These are phyloP conservation scores for Caradrina clavipalpis DNA, from an alignment of 2,888 invertebrate genomes.

Conservation along the genomic window DNA sequence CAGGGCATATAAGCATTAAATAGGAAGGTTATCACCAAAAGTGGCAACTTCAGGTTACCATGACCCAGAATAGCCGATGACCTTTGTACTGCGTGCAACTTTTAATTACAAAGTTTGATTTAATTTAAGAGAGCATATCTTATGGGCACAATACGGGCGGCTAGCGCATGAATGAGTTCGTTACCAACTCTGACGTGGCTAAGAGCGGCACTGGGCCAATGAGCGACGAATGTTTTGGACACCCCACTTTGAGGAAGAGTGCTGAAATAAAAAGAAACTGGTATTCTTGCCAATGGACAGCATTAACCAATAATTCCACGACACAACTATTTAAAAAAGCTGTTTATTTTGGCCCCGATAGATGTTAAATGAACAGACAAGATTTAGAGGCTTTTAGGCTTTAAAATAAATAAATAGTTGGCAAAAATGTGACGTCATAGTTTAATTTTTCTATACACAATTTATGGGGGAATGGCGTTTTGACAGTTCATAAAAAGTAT, in stretches of 20 bases:
- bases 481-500: no score
- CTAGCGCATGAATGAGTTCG: slow-evolving; percentile 73
- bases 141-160: slow-evolving; percentile 68
- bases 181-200: slow-evolving; percentile 64
- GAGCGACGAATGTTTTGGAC: slow-evolving; percentile 42
- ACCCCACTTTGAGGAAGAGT: slow-evolving; percentile 3
- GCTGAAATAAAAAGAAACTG: no score
- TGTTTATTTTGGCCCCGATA: no score
- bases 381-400: no score
- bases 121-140: slow-evolving; percentile 78
- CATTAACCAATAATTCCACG: no score
- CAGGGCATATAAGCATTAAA: not conserved
- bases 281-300: no score
- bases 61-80: slow-evolving; percentile 3
- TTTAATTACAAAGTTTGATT: slow-evolving; percentile 81
- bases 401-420: no score
- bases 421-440: no score
- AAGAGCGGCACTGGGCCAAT: slow-evolving; percentile 28
- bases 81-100: slow-evolving; percentile 65
- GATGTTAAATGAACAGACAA: no score
- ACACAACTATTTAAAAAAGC: no score
- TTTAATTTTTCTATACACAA: no score
- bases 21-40: not conserved
- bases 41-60: not conserved
- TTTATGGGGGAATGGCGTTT: no score